Conservation (phyloP, 2,113 vertebrate species). For the Micronisus gabar region DNA sequence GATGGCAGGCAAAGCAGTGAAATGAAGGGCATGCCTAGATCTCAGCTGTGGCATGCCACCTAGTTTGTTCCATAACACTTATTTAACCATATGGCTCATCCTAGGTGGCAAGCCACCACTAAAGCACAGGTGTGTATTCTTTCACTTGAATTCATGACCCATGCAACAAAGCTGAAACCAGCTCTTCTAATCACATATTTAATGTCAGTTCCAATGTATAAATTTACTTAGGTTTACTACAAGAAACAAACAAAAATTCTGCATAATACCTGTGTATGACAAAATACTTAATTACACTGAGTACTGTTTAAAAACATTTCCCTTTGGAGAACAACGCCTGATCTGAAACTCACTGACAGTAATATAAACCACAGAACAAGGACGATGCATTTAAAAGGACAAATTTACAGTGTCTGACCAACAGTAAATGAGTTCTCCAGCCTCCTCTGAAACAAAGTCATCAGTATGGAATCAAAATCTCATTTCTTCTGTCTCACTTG, state of each 20-base stretch:
- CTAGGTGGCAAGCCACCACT: conserved; percentile 25
- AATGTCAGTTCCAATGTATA: neutral
- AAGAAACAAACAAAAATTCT: neutral
- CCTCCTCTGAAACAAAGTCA: neutral
- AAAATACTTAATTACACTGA: neutral
- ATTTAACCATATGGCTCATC: conserved; percentile 29
- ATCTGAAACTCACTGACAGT: neutral
- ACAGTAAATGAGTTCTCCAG: neutral
- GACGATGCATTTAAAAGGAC: neutral
- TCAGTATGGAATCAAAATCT: neutral
- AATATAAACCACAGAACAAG: neutral
- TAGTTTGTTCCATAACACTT: neutral
- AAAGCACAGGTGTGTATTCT: conserved; percentile 3
- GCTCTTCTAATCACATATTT: neutral
- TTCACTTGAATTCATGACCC: neutral
- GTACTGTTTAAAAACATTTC: neutral
- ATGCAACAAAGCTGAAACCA: neutral
- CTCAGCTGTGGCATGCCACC: conserved; percentile 9
- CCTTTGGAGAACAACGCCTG: neutral
- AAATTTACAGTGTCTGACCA: neutral
- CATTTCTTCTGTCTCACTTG: neutral
- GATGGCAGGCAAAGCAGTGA: neutral
- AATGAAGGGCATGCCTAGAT: neutral
- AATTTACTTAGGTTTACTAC: neutral
- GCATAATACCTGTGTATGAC: neutral